phyloP scores from a whole-genome alignment of 2,888 invertebrate genomes.

The Isotomurus palustris region DNA sequence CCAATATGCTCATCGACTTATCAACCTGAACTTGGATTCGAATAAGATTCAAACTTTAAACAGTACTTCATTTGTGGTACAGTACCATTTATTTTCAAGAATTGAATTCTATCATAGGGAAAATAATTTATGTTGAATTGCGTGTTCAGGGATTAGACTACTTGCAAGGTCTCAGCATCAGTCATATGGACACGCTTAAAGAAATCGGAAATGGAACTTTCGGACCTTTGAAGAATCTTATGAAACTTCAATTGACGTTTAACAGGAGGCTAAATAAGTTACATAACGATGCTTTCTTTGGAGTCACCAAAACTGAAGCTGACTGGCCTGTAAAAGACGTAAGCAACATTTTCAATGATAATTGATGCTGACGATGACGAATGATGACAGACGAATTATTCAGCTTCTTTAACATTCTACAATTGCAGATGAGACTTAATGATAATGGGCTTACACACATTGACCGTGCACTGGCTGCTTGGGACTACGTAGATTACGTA shows the following conservation, averaged over 20 bases:
- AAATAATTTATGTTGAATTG: no score
- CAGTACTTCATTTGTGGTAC: conserved; percentile 28
- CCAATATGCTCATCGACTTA: conserved; percentile 20
- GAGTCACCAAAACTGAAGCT: conserved; percentile 28
- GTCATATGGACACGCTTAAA: conserved; percentile 61
- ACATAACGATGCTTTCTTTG: conserved; percentile 58
- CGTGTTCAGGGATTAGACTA: conserved; percentile 22
- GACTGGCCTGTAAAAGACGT: conserved; percentile 40
- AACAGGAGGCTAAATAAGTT: conserved; percentile 61
- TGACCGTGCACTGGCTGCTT: conserved; percentile 60
- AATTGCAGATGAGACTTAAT: conserved; percentile 62
- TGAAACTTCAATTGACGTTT: conserved; percentile 58
- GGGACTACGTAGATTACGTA: conserved; percentile 64
- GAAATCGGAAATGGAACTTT: conserved; percentile 58
- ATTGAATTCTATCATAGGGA: not conserved
- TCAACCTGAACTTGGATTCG: conserved; percentile 28
- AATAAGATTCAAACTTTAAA: conserved; percentile 35
- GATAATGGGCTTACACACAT: conserved; percentile 67
- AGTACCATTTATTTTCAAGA: no score
- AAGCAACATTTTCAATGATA: conserved; percentile 6
- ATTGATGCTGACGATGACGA: not conserved
- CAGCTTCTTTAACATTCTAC: not conserved
- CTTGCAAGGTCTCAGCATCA: conserved; percentile 55
- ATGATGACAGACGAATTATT: not conserved
- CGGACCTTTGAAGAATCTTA: conserved; percentile 54